Percentiles rank a stretch among this genome's conserved stretches.
Conservation (phyloP, 2,888 invertebrate genomes). For the Agonopterix subpropinquella region DNA sequence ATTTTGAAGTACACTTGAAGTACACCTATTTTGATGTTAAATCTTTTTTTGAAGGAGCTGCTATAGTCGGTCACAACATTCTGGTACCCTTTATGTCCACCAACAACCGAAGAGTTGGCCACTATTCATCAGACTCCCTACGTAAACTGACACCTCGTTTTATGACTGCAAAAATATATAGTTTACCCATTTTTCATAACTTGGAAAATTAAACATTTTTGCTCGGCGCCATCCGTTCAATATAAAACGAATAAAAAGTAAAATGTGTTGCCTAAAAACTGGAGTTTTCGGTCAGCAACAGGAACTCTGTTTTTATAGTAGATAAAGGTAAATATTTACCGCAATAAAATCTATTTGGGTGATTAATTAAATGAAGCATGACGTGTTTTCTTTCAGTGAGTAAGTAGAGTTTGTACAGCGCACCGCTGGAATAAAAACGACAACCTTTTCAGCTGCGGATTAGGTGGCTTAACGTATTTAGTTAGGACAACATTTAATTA, state of each 20-base stretch:
- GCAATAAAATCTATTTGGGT: constrained; percentile 62
- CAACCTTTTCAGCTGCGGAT: constrained; percentile 23
- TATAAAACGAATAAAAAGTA: not conserved
- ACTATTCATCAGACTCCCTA: no score
- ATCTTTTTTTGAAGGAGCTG: no score
- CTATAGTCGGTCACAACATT: no score
- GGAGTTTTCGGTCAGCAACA: constrained; percentile 22
- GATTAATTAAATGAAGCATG: constrained; percentile 52
- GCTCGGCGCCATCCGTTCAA: not conserved
- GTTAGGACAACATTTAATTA: constrained; percentile 22
- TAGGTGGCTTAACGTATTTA: constrained; percentile 24
- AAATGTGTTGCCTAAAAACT: constrained; percentile 24
- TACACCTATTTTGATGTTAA: no score
- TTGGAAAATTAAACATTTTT: constrained; percentile 1
- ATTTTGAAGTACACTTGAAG: no score
- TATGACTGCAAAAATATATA: not conserved
- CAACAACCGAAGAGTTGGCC: no score
- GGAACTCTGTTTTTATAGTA: constrained; percentile 37
- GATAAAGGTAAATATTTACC: constrained; percentile 54
- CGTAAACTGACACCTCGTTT: not conserved
- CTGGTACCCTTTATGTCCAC: no score
- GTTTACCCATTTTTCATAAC: not conserved
- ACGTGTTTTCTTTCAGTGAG: constrained; percentile 32
- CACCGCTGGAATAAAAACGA: constrained; percentile 17
- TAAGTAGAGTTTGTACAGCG: constrained; percentile 11